Percentiles rank a stretch among this genome's conserved stretches.
These are phyloP conservation scores for Lithobates pipiens DNA, from an alignment of 2,797 vertebrate genomes.

Conservation along the genomic window DNA sequence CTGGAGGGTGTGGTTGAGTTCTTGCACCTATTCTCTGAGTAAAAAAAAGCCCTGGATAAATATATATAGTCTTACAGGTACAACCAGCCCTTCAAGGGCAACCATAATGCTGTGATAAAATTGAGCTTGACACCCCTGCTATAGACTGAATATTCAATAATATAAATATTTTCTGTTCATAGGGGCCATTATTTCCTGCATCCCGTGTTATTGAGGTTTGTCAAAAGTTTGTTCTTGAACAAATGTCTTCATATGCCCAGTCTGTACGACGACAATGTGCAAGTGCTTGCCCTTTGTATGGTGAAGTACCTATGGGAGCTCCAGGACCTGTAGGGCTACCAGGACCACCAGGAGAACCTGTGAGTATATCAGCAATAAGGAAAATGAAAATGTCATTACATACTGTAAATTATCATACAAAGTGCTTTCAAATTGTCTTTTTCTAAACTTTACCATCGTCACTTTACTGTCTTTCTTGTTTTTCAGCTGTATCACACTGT, in stretches of 20 bases:
- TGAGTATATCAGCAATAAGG: conserved; percentile 68
- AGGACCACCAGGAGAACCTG: conserved; percentile 74
- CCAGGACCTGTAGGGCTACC: conserved; percentile 74
- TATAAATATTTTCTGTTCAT: conserved; percentile 6
- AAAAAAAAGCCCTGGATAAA: no score
- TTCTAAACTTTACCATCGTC: background rate
- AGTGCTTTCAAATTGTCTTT: background rate
- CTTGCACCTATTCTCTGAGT: no score
- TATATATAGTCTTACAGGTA: no score
- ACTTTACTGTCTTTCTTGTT: background rate
- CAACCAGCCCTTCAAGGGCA: no score
- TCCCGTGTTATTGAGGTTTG: conserved; percentile 80
- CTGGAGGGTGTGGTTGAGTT: no score
- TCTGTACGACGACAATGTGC: conserved; percentile 78
- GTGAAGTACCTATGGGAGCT: conserved; percentile 77
- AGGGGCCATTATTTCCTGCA: conserved; percentile 77
- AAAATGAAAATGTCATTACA: background rate
- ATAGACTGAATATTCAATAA: background rate
- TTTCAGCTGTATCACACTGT: no score
- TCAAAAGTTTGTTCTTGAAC: conserved; percentile 80
- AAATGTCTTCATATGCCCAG: conserved; percentile 83
- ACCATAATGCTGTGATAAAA: no score
- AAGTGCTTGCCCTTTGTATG: conserved; percentile 80
- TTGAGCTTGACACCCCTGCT: no score
- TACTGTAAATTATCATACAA: background rate